Conservation (phyloP, 2,113 vertebrate genomes). For the Hydropotes inermis region DNA sequence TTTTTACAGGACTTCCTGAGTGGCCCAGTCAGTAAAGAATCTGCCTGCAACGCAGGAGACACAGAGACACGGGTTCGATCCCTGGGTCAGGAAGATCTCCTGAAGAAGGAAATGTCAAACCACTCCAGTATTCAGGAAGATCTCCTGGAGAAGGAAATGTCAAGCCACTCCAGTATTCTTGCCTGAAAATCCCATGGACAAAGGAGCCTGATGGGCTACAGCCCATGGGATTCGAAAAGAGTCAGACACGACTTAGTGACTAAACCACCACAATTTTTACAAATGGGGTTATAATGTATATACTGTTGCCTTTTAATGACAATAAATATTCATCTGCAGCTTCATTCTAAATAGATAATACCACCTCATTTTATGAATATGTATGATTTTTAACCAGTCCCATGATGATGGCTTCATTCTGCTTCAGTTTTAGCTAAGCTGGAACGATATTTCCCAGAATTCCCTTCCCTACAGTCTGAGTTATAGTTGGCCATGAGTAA, state of each 20-base stretch:
- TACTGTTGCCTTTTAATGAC: not conserved
- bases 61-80: not conserved
- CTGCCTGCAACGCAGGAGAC: not conserved
- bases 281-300: not conserved
- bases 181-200: not conserved
- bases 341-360: not conserved
- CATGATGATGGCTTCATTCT: not conserved
- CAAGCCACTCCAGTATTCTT: not conserved
- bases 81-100: not conserved
- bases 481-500: not conserved
- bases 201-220: not conserved
- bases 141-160: not conserved
- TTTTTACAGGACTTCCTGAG: not conserved
- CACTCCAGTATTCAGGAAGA: not conserved
- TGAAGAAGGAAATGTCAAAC: not conserved
- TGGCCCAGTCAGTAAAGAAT: not conserved
- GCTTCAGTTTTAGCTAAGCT: not conserved
- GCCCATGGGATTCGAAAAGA: not conserved
- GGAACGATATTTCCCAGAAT: not conserved
- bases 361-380: not conserved
- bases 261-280: not conserved
- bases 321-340: not conserved
- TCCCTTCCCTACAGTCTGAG: not conserved
- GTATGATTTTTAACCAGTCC: not conserved
- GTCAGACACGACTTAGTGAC: not conserved